Conservation (phyloP, 2,888 invertebrate species). For the Oscheius sp. region DNA sequence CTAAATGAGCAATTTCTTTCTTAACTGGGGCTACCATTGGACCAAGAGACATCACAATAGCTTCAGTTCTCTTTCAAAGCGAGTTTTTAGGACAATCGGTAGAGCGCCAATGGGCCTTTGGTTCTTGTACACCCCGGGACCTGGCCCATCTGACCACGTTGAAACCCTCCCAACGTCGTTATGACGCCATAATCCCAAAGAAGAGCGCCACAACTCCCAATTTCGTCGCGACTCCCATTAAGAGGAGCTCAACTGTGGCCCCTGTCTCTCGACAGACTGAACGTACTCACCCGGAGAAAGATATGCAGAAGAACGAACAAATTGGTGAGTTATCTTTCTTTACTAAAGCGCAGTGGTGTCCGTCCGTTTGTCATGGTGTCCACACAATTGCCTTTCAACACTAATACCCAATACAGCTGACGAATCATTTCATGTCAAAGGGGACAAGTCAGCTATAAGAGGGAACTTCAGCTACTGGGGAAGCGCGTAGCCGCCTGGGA, state of each 20-base stretch:
- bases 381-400: no score
- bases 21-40: no score
- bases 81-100: conserved; percentile 1
- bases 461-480: no score
- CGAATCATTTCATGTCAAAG: no score
- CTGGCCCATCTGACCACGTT: conserved; percentile 54
- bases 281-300: not conserved
- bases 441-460: no score
- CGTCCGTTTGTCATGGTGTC: no score
- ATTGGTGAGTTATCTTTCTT: not conserved
- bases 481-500: no score
- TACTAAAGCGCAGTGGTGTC: no score
- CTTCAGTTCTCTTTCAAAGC: not conserved
- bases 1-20: no score
- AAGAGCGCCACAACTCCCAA: conserved; percentile 49
- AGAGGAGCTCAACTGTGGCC: conserved; percentile 16
- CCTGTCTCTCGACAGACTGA: not conserved
- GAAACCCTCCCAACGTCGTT: conserved; percentile 25
- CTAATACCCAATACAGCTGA: no score
- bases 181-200: conserved; percentile 55
- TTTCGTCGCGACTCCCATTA: conserved; percentile 31
- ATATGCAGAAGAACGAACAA: conserved; percentile 1
- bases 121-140: conserved; percentile 68
- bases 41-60: no score
- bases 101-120: conserved; percentile 53